Conservation (phyloP, 2,113 vertebrate genomes). For the Oreochromis tanganicae region DNA sequence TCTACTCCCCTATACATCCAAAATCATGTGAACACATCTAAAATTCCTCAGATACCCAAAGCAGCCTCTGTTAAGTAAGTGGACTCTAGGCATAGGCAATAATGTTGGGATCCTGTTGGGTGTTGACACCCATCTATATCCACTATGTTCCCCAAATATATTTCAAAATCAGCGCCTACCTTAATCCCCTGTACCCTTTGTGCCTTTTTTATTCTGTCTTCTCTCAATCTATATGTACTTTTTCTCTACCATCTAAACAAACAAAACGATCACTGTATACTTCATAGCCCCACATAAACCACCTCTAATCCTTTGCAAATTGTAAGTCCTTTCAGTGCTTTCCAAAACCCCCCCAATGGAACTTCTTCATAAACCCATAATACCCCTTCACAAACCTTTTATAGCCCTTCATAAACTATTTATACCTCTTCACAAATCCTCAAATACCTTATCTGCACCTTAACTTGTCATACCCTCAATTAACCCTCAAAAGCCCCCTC, state of each 20-base stretch:
- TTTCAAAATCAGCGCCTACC: neutral
- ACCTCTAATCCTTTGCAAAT: neutral
- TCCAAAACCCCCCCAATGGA: neutral
- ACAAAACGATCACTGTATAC: neutral
- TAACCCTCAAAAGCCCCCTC: neutral
- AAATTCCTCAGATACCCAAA: neutral
- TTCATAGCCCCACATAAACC: neutral
- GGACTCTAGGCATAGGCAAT: neutral
- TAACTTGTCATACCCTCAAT: neutral
- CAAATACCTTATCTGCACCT: neutral
- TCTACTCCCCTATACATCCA: neutral
- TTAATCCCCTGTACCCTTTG: neutral
- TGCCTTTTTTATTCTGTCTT: neutral
- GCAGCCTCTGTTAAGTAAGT: neutral
- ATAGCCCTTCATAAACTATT: neutral
- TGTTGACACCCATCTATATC: neutral
- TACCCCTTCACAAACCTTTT: neutral
- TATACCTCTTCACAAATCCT: neutral
- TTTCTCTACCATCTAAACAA: neutral
- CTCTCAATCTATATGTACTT: neutral
- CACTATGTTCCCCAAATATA: neutral
- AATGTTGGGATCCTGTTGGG: neutral
- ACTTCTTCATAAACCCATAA: neutral
- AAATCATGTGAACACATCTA: neutral
- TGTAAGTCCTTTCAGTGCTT: neutral